Base-by-base conservation (phyloP, 1,140 invertebrate species). In the Drosophila ercepeae region DNA sequence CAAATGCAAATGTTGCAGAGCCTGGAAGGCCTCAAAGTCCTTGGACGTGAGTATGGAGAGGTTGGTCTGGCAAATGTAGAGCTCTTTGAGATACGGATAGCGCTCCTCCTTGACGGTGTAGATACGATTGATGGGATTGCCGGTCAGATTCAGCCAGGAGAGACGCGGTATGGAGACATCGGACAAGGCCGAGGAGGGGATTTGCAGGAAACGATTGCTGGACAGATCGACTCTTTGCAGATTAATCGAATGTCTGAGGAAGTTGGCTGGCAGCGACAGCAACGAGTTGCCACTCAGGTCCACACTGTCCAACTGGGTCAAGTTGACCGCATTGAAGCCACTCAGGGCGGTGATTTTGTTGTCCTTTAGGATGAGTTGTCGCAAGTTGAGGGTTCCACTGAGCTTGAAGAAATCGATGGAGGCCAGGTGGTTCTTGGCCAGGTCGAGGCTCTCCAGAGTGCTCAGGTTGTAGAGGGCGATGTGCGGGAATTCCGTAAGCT, bases 11-110 rank as follows among this genome's bases (percentile, higher is more conserved):
- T 95, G 95, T 72, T 95, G 93, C 7, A 98, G 92, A 0, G 94
- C 94, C 2, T 96, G 95, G 76, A 97, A 97, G n/a, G 95, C 94
- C 79, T 96, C 95, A 81, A 98, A 97, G 76, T 98, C 97, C 78
- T 95, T 96, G 41, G 96, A 96, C 0, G 96, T 97, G 3, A 98
- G 93, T 48, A 97, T 95, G 1, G 94, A 96, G 9, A 98, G 92
- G 89, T 98, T 98, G 0, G 97, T 97, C 16, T 94, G 93, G 42
- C 94, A 95, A 53, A 97, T 95, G 79, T 96, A 94, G 6, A 98
- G 92, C 90, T 97, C 96, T 89, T 96, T 94, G 0, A 98, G 92
- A 8, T 94, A 91, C n/a, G 95, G 95, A 65, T 91, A 91, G 9
- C 83, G 60, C 27, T 91, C 90, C 61, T 91, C 90, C 46, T 90